Evolutionary conservation across 2,113 vertebrate genomes (phyloP).

Genomic region (Mungos mungo): DNA sequence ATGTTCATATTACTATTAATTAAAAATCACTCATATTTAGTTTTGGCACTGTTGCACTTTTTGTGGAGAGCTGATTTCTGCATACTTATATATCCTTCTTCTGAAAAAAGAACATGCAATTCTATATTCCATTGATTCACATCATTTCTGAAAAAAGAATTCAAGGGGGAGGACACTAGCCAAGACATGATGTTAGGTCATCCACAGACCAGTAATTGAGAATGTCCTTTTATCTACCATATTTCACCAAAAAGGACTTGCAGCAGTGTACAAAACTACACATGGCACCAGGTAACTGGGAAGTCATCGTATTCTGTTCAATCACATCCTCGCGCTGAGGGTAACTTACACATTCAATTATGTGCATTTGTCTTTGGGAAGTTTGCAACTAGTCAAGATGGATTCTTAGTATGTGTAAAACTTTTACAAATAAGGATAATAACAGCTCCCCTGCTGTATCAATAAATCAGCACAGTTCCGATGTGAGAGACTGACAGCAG

Average conservation of each 20-base stretch:
- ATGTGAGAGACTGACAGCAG: slow-evolving; percentile 61
- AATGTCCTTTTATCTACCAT: neutral
- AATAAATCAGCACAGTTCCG: slow-evolving; percentile 57
- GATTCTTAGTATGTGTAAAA: slow-evolving; percentile 40
- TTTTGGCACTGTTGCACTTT: neutral
- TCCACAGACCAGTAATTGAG: neutral
- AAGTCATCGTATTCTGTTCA: neutral
- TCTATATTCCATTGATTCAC: neutral
- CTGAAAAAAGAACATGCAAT: neutral
- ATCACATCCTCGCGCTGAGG: neutral
- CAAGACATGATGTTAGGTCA: neutral
- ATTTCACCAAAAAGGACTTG: neutral
- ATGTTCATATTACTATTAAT: neutral
- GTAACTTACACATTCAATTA: neutral
- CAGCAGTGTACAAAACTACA: neutral
- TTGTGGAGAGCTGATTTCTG: neutral
- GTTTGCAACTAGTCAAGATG: slow-evolving; percentile 36
- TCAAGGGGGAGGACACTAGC: neutral
- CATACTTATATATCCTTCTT: neutral
- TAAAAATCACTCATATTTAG: neutral
- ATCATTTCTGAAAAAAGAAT: neutral
- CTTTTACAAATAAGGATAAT: slow-evolving; percentile 67
- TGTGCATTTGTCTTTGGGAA: slow-evolving; percentile 62
- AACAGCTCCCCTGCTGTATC: slow-evolving; percentile 52
- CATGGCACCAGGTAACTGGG: neutral